A percentile compares a stretch with the other conserved stretches of the same genome.
These are phyloP conservation scores for Neomorphus geoffroyi DNA, from an alignment of 2,797 vertebrate species.

Conservation along the genomic window DNA sequence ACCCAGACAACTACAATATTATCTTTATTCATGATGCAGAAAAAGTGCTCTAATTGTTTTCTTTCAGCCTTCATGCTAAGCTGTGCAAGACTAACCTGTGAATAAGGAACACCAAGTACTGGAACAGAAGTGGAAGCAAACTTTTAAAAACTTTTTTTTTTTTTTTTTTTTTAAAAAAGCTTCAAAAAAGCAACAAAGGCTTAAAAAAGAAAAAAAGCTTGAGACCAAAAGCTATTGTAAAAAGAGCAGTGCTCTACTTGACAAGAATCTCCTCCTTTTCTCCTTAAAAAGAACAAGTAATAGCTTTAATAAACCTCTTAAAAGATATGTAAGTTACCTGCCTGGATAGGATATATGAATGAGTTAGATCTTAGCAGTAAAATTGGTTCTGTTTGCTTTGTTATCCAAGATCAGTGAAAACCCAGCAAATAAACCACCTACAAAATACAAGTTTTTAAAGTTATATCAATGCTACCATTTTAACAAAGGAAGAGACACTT, in stretches of 20 bases:
- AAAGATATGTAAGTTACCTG: not conserved
- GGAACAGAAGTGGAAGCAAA: not conserved
- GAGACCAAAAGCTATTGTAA: not conserved
- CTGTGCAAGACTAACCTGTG: not conserved
- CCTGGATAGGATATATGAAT: not conserved
- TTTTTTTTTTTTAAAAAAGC: too few species aligned
- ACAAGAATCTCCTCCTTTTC: not conserved
- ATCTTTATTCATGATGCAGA: not conserved
- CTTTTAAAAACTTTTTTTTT: too few species aligned
- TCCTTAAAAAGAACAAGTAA: not conserved
- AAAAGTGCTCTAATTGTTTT: not conserved
- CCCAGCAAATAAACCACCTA: not conserved
- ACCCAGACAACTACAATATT: not conserved
- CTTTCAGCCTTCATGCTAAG: not conserved
- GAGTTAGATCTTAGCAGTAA: not conserved
- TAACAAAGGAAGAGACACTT: not conserved
- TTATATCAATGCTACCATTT: not conserved
- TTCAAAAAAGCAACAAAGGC: not conserved
- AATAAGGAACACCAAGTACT: constrained; percentile 1
- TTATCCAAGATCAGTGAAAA: not conserved
- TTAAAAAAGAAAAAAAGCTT: too few species aligned
- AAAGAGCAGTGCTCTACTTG: not conserved
- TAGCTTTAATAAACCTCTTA: not conserved
- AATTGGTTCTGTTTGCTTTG: not conserved
- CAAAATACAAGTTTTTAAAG: not conserved